These are phyloP conservation scores for Etheostoma cragini DNA, from an alignment of 2,113 vertebrate genomes.

Conservation along the genomic window DNA sequence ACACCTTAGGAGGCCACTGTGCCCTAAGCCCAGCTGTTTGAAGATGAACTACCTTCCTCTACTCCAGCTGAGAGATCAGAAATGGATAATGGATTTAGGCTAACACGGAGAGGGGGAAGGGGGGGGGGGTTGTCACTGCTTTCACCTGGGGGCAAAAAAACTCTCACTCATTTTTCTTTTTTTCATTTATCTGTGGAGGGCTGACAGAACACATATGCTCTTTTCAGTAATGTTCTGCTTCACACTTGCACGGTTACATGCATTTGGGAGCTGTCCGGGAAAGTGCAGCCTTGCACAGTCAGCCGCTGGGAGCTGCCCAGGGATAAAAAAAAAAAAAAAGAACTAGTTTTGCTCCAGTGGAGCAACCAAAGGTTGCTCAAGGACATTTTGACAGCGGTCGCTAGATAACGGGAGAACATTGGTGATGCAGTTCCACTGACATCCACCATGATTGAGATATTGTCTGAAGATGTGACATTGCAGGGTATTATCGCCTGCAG, in stretches of 20 bases:
- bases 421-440: slow-evolving; percentile 24
- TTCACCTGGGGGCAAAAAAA: slow-evolving; percentile 22
- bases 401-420: slow-evolving; percentile 22
- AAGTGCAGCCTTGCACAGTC: not conserved
- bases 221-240: slow-evolving; percentile 38
- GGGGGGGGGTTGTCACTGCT: not conserved
- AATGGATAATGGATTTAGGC: slow-evolving; percentile 62
- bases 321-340: not conserved
- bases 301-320: slow-evolving; percentile 3
- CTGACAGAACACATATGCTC: slow-evolving; percentile 36
- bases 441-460: slow-evolving; percentile 53
- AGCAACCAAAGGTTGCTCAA: slow-evolving; percentile 55
- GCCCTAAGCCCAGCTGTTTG: slow-evolving; percentile 46
- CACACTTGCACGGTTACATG: slow-evolving; percentile 16
- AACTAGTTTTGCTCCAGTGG: slow-evolving; percentile 13
- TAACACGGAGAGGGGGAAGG: not conserved
- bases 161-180: slow-evolving; percentile 20
- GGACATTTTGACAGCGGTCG: slow-evolving; percentile 40
- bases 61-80: slow-evolving; percentile 51
- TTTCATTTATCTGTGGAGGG: slow-evolving; percentile 15
- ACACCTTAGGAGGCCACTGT: slow-evolving; percentile 26
- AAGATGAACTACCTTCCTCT: slow-evolving; percentile 51
- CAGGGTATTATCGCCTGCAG: slow-evolving; percentile 33
- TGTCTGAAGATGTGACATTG: slow-evolving; percentile 46
- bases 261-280: slow-evolving; percentile 10